Evolutionary conservation across 2,888 invertebrate genomes (phyloP), one percentile per base, ranked within the genome.

Genomic region (Fragum whitleyi): DNA sequence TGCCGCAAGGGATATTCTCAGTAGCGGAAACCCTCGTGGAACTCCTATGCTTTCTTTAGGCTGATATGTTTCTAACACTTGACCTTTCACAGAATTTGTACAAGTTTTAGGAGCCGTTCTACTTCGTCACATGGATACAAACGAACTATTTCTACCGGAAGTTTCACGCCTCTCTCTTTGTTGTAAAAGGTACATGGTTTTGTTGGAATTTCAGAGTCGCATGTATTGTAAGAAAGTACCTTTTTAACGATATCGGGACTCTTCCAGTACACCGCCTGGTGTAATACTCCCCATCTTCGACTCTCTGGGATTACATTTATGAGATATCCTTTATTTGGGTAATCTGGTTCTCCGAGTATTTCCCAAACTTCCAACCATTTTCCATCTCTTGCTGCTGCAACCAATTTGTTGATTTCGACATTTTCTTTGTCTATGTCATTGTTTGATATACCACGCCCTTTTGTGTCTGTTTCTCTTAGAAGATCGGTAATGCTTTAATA

Each of bases 231-330:
- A 9, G 55, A 42, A 0, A 86, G 71, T 16, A 87, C 51, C 16
- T 23, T 77, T 42, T 47, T 77, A 2, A 87, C 61, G 3, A 79
- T 77, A 1, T 57, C 36, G 11, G 51, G 28, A 39, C 83, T 39
- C 16, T 84, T 79, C 81, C 79, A 84, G 59, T 77, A 87, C 0
- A 87, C 83, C 1, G 84, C 81, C 39, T 87, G 87, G 29, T 86
- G 86, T 16, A 87, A 19, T 0, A 86, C 42, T 11, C 86, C 81
- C 87, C 87, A 87, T 21, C 84, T 67, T 21, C 86, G 76, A 51
- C 81, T 80, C 62, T 86, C 86, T 32, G 87, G 87, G 29, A 84
- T 83, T 14, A 74, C 67, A 59, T 87, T 87, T 2, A 86, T 68
- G 3, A 87, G 61, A n/a, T 72, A 81, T 9, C 72, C 55, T 42